Conservation (phyloP, 2,113 vertebrate genomes). For the Lepus americanus region DNA sequence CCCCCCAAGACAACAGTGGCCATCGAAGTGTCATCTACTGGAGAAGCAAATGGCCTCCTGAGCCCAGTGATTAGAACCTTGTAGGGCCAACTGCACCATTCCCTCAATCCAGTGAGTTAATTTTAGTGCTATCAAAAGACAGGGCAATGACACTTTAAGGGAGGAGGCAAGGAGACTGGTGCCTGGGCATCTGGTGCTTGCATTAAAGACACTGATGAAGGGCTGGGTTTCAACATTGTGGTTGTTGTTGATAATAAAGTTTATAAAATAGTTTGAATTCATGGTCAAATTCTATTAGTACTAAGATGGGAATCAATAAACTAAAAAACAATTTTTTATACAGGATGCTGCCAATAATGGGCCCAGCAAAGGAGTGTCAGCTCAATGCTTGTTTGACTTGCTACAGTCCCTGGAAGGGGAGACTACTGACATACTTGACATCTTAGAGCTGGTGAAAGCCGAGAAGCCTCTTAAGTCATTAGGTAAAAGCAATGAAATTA, state of each 20-base stretch:
- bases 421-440: conserved; percentile 94
- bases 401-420: conserved; percentile 97
- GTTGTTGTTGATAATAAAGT: not conserved
- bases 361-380: conserved; percentile 95
- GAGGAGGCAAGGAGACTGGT: too few relatives aligned
- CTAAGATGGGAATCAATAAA: not conserved
- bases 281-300: not conserved
- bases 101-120: too few relatives aligned
- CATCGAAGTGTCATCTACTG: too few relatives aligned
- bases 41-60: too few relatives aligned
- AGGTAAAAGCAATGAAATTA: conserved; percentile 88
- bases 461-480: conserved; percentile 98
- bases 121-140: too few relatives aligned
- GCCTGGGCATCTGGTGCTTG: too few relatives aligned
- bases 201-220: too few relatives aligned
- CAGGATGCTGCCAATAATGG: conserved; percentile 91
- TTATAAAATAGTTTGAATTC: conserved; percentile 28
- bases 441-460: conserved; percentile 97
- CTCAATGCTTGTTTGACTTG: conserved; percentile 98
- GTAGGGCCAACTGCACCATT: too few relatives aligned
- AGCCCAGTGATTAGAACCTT: too few relatives aligned
- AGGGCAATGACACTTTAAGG: too few relatives aligned
- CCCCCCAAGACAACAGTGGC: too few relatives aligned
- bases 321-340: conserved; percentile 25
- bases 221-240: not conserved